phyloP scores from a whole-genome alignment of 2,113 vertebrate genomes.

The Rhynchomys soricoides region DNA sequence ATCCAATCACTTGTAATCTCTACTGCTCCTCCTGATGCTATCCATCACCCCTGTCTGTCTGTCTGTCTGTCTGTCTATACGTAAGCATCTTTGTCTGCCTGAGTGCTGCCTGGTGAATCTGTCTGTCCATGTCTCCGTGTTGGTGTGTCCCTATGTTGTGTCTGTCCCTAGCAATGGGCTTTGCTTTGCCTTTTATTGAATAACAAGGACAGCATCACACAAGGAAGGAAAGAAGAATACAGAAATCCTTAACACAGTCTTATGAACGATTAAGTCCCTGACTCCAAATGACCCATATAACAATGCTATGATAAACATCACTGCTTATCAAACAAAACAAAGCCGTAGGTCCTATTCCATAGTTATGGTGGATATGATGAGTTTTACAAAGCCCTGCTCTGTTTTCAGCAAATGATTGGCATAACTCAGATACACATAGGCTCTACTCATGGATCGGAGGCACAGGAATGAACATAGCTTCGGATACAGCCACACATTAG shows the following conservation, averaged over 20 bases:
- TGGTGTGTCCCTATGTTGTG: background rate
- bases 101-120: background rate
- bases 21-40: background rate
- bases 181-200: background rate
- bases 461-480: background rate
- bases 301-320: background rate
- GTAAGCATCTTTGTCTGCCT: background rate
- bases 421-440: background rate
- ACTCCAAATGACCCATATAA: background rate
- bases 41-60: background rate
- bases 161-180: background rate
- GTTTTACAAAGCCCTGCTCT: background rate
- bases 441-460: background rate
- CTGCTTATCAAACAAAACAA: background rate
- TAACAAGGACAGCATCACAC: background rate
- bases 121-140: background rate
- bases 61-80: background rate
- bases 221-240: background rate
- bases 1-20: background rate
- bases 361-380: background rate
- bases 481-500: background rate
- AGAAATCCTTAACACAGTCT: background rate
- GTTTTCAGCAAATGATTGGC: background rate
- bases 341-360: background rate
- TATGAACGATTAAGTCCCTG: background rate